Evolutionary conservation across 1,140 invertebrate species (phyloP).

Genomic region (Lithobius niger): DNA sequence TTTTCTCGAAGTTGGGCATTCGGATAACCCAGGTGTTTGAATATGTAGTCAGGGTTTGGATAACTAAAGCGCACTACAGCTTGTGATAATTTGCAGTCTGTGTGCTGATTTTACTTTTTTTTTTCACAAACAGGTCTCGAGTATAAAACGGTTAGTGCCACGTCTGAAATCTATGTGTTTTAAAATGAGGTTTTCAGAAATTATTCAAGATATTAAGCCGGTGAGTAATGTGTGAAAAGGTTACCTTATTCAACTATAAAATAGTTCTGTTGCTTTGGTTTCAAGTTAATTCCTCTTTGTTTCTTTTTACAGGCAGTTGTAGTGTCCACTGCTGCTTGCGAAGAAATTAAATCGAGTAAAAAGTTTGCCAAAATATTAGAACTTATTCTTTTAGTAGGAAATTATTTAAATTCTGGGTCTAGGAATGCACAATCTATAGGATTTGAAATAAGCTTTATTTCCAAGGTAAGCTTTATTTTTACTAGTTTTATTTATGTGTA

Average conservation of each 20-base stretch:
- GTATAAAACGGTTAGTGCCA: slow-evolving; percentile 74
- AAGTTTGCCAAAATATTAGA: slow-evolving; percentile 85
- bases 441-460: slow-evolving; percentile 91
- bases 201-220: slow-evolving; percentile 81
- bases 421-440: slow-evolving; percentile 85
- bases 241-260: neutral
- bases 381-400: slow-evolving; percentile 77
- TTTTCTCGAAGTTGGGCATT: too few species aligned
- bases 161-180: slow-evolving; percentile 82
- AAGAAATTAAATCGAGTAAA: slow-evolving; percentile 77
- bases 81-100: too few species aligned
- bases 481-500: too few species aligned
- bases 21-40: too few species aligned
- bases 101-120: too few species aligned
- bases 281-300: slow-evolving; percentile 12
- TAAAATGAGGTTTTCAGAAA: slow-evolving; percentile 65
- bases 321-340: slow-evolving; percentile 83
- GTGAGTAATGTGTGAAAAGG: slow-evolving; percentile 36
- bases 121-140: slow-evolving; percentile 42
- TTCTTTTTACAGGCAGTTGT: slow-evolving; percentile 61
- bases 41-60: too few species aligned
- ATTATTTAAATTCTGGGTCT: slow-evolving; percentile 90
- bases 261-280: neutral
- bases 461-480: slow-evolving; percentile 70
- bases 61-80: too few species aligned